A percentile compares a stretch with the other conserved stretches of the same genome.
Evolutionary conservation across 2,888 invertebrate genomes (phyloP).

Genomic region (Bedellia somnulentella): DNA sequence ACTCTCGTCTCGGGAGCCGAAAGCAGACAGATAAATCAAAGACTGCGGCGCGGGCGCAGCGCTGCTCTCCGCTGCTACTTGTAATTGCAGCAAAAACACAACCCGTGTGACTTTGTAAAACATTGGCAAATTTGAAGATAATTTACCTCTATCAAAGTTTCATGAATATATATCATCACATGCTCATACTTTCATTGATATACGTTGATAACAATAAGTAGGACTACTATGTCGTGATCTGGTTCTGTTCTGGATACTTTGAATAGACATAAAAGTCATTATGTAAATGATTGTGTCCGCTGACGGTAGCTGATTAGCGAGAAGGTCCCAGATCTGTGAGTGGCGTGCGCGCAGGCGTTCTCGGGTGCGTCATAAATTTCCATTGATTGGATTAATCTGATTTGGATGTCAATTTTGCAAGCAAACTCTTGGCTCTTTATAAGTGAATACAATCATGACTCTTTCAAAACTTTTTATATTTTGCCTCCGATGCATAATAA

Average conservation of each 20-base stretch:
- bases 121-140: slow-evolving; percentile 52
- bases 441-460: slow-evolving; percentile 43
- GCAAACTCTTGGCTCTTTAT: slow-evolving; percentile 46
- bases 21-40: slow-evolving; percentile 55
- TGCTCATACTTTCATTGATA: too few relatives aligned
- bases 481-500: slow-evolving; percentile 37
- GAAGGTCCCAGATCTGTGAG: slow-evolving; percentile 37
- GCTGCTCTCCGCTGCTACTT: slow-evolving; percentile 34
- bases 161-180: too few relatives aligned
- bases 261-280: too few relatives aligned
- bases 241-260: too few relatives aligned
- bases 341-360: slow-evolving; percentile 26
- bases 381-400: slow-evolving; percentile 63
- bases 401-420: slow-evolving; percentile 58
- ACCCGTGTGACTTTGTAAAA: slow-evolving; percentile 45
- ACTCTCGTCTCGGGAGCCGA: slow-evolving; percentile 36
- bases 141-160: too few relatives aligned
- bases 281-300: too few relatives aligned
- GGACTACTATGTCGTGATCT: too few relatives aligned
- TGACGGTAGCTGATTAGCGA: slow-evolving; percentile 33
- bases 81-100: slow-evolving; percentile 56
- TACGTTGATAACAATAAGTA: too few relatives aligned
- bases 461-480: slow-evolving; percentile 24
- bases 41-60: slow-evolving; percentile 38
- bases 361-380: slow-evolving; percentile 59